These are phyloP conservation scores for Coreius guichenoti DNA, from an alignment of 2,797 vertebrate genomes.

Conservation along the genomic window DNA sequence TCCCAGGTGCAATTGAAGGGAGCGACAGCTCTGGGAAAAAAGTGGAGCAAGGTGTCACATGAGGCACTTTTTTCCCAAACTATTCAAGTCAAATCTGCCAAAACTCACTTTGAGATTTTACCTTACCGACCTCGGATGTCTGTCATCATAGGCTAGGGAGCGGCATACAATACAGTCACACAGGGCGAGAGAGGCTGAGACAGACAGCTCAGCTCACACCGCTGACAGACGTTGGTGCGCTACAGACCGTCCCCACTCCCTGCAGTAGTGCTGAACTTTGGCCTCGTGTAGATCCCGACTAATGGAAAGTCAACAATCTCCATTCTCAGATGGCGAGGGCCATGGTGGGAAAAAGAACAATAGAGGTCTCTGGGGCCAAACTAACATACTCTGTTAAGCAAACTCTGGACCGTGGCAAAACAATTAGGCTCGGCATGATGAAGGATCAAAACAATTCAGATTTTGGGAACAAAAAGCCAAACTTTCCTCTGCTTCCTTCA, in stretches of 20 bases:
- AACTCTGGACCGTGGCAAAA: constrained; percentile 37
- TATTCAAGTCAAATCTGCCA: constrained; percentile 22
- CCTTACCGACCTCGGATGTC: constrained; percentile 1
- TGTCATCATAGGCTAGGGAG: constrained; percentile 7
- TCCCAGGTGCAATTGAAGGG: background rate
- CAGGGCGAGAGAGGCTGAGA: background rate
- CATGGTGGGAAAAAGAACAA: constrained; percentile 26
- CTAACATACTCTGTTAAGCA: constrained; percentile 30
- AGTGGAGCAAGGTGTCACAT: constrained; percentile 23
- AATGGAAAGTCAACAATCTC: constrained; percentile 47
- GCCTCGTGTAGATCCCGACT: constrained; percentile 1
- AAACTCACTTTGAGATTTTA: constrained; percentile 38
- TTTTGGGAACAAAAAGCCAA: background rate
- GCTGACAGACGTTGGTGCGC: background rate
- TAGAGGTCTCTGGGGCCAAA: constrained; percentile 19
- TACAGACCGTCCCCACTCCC: background rate
- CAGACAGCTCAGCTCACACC: constrained; percentile 21
- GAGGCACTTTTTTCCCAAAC: background rate
- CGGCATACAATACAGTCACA: background rate
- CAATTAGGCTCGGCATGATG: background rate
- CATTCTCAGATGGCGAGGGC: constrained; percentile 28
- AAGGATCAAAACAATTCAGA: background rate
- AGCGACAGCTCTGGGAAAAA: constrained; percentile 2
- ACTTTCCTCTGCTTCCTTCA: background rate
- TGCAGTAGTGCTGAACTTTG: constrained; percentile 28